A percentile compares a stretch with the other conserved stretches of the same genome.
These are phyloP conservation scores for Tachycineta bicolor DNA, from an alignment of 2,113 vertebrate species.

Conservation along the genomic window DNA sequence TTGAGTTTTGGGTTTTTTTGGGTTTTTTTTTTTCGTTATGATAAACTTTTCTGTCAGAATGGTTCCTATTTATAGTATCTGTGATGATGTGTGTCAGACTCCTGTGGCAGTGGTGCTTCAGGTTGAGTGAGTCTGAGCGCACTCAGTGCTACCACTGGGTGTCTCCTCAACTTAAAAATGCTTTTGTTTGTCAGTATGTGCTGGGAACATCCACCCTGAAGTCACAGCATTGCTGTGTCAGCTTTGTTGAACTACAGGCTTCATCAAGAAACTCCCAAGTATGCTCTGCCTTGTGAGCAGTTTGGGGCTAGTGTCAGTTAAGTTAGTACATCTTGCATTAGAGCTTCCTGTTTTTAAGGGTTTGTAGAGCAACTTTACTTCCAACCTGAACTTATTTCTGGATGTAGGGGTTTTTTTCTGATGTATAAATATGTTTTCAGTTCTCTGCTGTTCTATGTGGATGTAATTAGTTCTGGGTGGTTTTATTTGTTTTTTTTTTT, in stretches of 20 bases:
- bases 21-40: background rate
- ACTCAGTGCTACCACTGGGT: constrained; percentile 37
- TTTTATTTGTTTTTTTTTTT: background rate
- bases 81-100: background rate
- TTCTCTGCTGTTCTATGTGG: background rate
- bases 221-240: background rate
- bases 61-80: background rate
- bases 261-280: background rate
- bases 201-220: background rate
- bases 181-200: rapidly evolving
- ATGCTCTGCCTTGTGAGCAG: background rate
- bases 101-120: background rate
- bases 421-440: background rate
- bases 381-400: constrained; percentile 29
- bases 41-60: background rate
- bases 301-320: background rate
- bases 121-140: background rate
- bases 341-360: background rate
- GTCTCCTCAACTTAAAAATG: constrained; percentile 23
- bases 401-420: background rate
- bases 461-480: background rate
- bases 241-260: constrained; percentile 12
- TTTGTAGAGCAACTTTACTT: background rate
- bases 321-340: background rate
- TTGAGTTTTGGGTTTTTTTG: background rate